phyloP scores from a whole-genome alignment of 1,140 invertebrate species.

The Danaus melanippus region DNA sequence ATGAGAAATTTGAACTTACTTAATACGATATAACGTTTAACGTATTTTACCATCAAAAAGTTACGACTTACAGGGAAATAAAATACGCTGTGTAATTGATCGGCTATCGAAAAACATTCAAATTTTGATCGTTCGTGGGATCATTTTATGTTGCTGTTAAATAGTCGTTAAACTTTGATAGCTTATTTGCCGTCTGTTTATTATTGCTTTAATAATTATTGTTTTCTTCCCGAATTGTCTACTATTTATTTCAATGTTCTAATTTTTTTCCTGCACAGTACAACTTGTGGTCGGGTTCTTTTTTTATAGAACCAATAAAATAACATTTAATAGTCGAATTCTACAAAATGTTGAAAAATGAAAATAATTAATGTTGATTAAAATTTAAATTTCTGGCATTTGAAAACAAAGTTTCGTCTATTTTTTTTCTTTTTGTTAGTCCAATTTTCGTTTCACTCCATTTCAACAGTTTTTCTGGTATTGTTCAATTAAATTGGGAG shows the following conservation, averaged over 20 bases:
- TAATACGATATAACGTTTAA: not conserved
- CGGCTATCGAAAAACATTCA: conserved; percentile 33
- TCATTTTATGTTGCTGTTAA: conserved; percentile 29
- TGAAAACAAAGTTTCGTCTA: too few species aligned
- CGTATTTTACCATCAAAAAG: conserved; percentile 8
- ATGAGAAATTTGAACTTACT: too few species aligned
- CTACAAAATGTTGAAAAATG: too few species aligned
- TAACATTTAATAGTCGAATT: too few species aligned
- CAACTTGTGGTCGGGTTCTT: too few species aligned
- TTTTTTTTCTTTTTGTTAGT: conserved; percentile 5
- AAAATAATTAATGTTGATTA: too few species aligned
- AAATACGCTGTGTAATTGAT: conserved; percentile 29
- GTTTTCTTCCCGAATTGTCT: too few species aligned
- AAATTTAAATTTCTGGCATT: too few species aligned
- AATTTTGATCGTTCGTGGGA: conserved; percentile 26
- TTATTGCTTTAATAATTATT: too few species aligned
- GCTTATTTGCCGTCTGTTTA: conserved; percentile 23
- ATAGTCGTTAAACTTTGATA: conserved; percentile 27
- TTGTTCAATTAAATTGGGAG: conserved; percentile 34
- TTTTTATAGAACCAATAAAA: too few species aligned
- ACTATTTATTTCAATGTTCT: too few species aligned
- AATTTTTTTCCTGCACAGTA: too few species aligned
- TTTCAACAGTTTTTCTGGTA: conserved; percentile 14
- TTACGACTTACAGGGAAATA: conserved; percentile 24
- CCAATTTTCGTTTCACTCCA: conserved; percentile 19